Percentiles rank a stretch among this genome's conserved stretches.
Conservation (phyloP, 2,888 invertebrate species). For the Cylindroiulus punctatus region DNA sequence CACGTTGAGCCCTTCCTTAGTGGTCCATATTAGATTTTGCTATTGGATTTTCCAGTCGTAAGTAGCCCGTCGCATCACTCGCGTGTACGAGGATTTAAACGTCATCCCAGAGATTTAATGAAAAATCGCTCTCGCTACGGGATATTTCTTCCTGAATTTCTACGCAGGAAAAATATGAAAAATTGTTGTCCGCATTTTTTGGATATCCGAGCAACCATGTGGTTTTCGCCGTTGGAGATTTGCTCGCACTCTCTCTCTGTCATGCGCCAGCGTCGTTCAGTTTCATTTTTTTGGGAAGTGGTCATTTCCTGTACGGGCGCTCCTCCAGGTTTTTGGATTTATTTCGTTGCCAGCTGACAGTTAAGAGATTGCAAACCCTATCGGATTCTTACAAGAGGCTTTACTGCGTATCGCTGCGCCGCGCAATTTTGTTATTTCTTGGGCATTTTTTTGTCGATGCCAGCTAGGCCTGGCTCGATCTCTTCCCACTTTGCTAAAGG, state of each 20-base stretch:
- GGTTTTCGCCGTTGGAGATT: conserved; percentile 5
- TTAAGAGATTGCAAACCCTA: neutral
- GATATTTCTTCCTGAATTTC: neutral
- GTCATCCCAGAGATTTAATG: conserved; percentile 16
- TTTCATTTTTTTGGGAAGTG: neutral
- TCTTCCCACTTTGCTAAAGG: conserved; percentile 5
- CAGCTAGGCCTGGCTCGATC: neutral
- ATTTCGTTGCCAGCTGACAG: neutral
- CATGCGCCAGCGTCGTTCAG: neutral
- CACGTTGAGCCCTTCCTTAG: conserved; percentile 3
- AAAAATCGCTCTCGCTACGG: neutral
- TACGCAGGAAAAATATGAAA: neutral
- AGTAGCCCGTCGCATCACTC: neutral
- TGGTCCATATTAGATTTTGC: neutral
- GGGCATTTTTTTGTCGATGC: neutral
- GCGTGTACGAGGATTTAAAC: neutral
- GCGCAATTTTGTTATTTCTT: neutral
- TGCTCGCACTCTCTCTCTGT: neutral
- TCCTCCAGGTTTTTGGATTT: neutral
- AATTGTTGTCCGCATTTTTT: conserved; percentile 13
- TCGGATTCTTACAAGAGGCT: conserved; percentile 20
- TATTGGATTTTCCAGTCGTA: neutral
- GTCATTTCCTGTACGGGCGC: neutral
- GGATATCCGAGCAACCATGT: neutral
- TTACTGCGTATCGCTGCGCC: neutral